phyloP scores from a whole-genome alignment of 2,113 vertebrate species.

The Callospermophilus lateralis region DNA sequence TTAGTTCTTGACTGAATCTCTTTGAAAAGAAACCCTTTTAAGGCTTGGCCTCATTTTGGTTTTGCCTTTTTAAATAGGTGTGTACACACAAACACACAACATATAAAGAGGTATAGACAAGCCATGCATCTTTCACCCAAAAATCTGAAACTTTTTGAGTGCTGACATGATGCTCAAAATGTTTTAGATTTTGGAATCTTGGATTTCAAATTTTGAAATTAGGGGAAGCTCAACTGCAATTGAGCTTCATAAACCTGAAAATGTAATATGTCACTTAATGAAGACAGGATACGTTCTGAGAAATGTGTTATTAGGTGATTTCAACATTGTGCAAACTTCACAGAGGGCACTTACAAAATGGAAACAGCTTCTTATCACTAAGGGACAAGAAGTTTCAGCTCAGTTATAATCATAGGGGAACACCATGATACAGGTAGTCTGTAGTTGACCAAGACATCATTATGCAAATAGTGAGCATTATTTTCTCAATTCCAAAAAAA shows the following conservation, averaged over 20 bases:
- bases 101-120: neutral
- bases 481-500: neutral
- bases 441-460: neutral
- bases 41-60: neutral
- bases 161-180: neutral
- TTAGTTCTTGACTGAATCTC: neutral
- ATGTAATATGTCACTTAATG: neutral
- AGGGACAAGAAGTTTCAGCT: neutral
- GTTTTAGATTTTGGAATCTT: neutral
- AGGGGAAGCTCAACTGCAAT: neutral
- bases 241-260: too few species aligned
- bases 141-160: neutral
- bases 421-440: too few species aligned
- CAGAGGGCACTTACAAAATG: neutral
- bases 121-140: neutral
- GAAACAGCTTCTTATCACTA: neutral
- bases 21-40: neutral
- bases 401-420: neutral
- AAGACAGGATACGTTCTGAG: neutral
- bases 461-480: neutral
- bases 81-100: neutral
- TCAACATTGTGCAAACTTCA: neutral
- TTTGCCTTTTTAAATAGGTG: slow-evolving; percentile 34
- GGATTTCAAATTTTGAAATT: neutral
- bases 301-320: neutral